phyloP scores from a whole-genome alignment of 2,797 vertebrate species.

The Alcedo quadribrachys region DNA sequence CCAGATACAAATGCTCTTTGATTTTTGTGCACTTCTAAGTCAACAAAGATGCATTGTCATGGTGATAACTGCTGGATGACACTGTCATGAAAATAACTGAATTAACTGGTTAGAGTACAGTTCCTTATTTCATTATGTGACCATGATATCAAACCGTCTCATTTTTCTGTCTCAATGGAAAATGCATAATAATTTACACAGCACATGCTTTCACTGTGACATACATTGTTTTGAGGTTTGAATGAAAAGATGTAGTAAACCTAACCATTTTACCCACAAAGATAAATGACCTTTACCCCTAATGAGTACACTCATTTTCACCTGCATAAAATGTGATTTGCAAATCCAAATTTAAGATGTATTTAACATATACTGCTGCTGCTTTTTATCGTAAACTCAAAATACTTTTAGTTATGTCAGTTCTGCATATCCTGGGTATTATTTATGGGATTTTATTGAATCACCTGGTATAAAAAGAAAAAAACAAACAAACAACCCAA shows the following conservation, averaged over 20 bases:
- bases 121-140: slow-evolving; percentile 22
- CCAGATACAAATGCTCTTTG: slow-evolving; percentile 12
- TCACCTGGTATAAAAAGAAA: no score
- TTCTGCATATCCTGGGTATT: neutral
- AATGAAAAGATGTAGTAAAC: neutral
- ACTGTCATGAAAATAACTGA: slow-evolving; percentile 13
- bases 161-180: neutral
- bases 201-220: neutral
- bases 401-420: neutral
- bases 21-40: neutral
- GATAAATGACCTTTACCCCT: neutral
- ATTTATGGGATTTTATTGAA: neutral
- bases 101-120: slow-evolving; percentile 2
- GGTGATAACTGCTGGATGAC: slow-evolving; percentile 2
- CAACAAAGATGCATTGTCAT: slow-evolving; percentile 7
- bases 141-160: neutral
- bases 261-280: neutral
- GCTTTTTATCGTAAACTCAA: neutral
- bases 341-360: neutral
- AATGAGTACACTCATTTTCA: neutral
- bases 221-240: neutral
- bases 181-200: neutral
- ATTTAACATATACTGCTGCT: neutral
- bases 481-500: no score
- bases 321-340: neutral